phyloP scores from a whole-genome alignment of 2,888 invertebrate species.

The Yponomeuta plumbellus region DNA sequence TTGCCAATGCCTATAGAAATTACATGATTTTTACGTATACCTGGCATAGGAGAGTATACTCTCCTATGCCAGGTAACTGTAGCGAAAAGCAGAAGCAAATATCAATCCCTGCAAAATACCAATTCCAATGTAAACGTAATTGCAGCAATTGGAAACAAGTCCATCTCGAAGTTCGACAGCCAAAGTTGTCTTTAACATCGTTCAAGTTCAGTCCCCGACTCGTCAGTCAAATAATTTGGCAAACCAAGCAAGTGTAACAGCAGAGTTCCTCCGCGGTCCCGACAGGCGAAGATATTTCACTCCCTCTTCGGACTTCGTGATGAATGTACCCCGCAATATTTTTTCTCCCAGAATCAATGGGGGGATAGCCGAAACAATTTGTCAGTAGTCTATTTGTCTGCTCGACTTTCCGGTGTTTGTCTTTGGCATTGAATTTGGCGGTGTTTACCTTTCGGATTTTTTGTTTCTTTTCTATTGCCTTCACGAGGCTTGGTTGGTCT shows the following conservation, averaged over 20 bases:
- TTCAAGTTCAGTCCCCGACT: conserved; percentile 20
- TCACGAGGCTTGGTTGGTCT: not conserved
- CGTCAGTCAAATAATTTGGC: conserved; percentile 63
- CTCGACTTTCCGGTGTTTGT: conserved; percentile 15
- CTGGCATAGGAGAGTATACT: no score
- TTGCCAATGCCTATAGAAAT: no score
- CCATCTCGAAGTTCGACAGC: not conserved
- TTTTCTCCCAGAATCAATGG: conserved; percentile 59
- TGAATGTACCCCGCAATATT: conserved; percentile 53
- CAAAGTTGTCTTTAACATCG: not conserved
- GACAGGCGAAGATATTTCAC: conserved; percentile 45
- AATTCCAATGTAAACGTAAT: not conserved
- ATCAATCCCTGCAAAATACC: not conserved
- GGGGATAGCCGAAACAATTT: conserved; percentile 59
- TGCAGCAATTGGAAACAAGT: no score
- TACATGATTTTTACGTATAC: no score
- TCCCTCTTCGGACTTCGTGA: conserved; percentile 28
- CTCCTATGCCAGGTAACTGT: no score
- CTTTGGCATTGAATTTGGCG: conserved; percentile 12
- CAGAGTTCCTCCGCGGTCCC: conserved; percentile 37
- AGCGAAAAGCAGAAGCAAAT: no score
- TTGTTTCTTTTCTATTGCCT: conserved; percentile 5
- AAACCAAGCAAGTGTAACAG: conserved; percentile 48
- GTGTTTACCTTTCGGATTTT: conserved; percentile 10
- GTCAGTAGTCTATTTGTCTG: conserved; percentile 54